phyloP scores from a whole-genome alignment of 2,797 vertebrate genomes.

The Sebastes kiyomatsui region DNA sequence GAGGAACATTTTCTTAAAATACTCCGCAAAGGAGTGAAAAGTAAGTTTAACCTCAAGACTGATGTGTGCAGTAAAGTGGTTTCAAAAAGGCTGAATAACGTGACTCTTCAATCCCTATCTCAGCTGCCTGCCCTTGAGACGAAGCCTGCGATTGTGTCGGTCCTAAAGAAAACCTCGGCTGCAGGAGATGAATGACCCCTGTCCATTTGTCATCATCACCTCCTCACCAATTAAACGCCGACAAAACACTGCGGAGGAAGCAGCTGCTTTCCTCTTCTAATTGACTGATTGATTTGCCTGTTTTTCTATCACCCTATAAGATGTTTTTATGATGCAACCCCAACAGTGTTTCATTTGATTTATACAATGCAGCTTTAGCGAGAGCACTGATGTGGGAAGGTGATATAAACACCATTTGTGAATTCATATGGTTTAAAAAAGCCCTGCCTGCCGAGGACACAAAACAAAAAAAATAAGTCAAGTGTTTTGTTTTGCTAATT shows the following conservation, averaged over 20 bases:
- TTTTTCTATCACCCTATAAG: conserved; percentile 40
- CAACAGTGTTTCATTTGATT: conserved; percentile 51
- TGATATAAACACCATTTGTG: conserved; percentile 46
- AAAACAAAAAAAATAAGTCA: conserved; percentile 7
- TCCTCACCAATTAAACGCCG: conserved; percentile 39
- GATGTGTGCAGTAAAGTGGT: conserved; percentile 22
- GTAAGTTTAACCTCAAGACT: conserved; percentile 34
- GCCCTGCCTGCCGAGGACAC: conserved; percentile 5
- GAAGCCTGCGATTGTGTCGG: background rate
- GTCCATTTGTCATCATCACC: conserved; percentile 37
- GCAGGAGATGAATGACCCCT: conserved; percentile 47
- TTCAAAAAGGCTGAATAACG: background rate
- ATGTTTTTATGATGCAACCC: conserved; percentile 37
- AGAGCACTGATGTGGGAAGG: conserved; percentile 31
- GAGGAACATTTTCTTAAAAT: conserved; percentile 39
- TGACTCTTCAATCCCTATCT: background rate
- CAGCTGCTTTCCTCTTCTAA: conserved; percentile 63
- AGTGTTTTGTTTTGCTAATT: conserved; percentile 54
- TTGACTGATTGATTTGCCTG: conserved; percentile 60
- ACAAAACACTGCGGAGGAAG: conserved; percentile 32
- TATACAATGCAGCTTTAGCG: conserved; percentile 36
- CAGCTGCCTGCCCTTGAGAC: conserved; percentile 15
- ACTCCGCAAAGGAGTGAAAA: conserved; percentile 23
- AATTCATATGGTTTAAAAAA: conserved; percentile 37
- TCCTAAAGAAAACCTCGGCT: conserved; percentile 16